Percentiles rank a stretch among this genome's conserved stretches.
phyloP scores from a whole-genome alignment of 30 jellyfish, hydroid and myxozoan species.

The Turritopsis dohrnii region DNA sequence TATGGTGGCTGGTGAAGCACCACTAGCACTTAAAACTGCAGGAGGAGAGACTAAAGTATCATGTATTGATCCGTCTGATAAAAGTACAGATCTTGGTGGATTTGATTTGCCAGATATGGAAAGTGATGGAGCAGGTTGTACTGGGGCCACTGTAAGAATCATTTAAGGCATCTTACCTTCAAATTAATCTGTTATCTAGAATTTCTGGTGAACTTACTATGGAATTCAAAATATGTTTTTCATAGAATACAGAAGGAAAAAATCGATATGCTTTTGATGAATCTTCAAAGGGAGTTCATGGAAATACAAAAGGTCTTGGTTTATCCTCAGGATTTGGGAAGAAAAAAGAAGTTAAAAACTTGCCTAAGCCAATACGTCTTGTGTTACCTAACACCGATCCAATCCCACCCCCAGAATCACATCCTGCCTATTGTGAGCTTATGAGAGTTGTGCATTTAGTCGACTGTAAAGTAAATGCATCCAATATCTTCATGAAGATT shows the following conservation, averaged over 20 bases:
- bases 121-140: neutral
- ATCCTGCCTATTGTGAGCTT: slow-evolving; percentile 30
- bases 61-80: neutral
- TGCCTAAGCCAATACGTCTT: slow-evolving; percentile 11
- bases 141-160: slow-evolving; percentile 20
- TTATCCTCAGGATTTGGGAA: slow-evolving; percentile 17
- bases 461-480: slow-evolving; percentile 12
- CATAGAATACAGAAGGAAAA: slow-evolving; percentile 18
- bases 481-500: slow-evolving; percentile 12
- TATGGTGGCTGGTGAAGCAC: slow-evolving; percentile 68
- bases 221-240: too few species aligned
- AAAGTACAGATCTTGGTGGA: slow-evolving; percentile 1
- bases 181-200: neutral
- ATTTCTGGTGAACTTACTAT: too few species aligned
- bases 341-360: slow-evolving; percentile 12
- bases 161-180: neutral
- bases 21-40: slow-evolving; percentile 32
- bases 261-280: slow-evolving; percentile 21
- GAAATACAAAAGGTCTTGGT: slow-evolving; percentile 13
- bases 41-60: slow-evolving; percentile 26
- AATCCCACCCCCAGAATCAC: slow-evolving; percentile 11
- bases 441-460: slow-evolving; percentile 29
- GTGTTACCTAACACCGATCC: slow-evolving; percentile 15
- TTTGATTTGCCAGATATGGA: slow-evolving; percentile 18
- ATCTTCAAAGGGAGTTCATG: slow-evolving; percentile 12